phyloP scores from a whole-genome alignment of 2,797 vertebrate species.

The Lagocephalus sceleratus region DNA sequence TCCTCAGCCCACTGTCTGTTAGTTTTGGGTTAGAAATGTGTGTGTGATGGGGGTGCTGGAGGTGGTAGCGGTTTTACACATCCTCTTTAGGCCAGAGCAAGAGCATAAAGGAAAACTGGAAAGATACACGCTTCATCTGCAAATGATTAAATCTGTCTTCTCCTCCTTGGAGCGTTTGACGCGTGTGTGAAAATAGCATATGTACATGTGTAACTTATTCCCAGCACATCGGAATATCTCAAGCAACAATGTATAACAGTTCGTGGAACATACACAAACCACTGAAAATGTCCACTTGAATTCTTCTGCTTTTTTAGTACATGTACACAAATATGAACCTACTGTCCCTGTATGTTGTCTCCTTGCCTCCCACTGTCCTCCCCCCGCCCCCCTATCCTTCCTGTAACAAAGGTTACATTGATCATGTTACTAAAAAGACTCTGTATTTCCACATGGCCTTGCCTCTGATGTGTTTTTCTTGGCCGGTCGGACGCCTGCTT shows the following conservation, averaged over 20 bases:
- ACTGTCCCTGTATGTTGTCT: conserved; percentile 57
- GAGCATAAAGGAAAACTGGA: conserved; percentile 48
- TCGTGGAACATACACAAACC: conserved; percentile 16
- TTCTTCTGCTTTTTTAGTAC: conserved; percentile 33
- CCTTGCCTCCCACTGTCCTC: conserved; percentile 33
- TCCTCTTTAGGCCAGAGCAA: conserved; percentile 45
- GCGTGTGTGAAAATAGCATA: not conserved
- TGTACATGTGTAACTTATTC: not conserved
- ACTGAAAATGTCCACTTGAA: conserved; percentile 28
- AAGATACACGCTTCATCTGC: conserved; percentile 84
- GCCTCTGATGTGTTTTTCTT: conserved; percentile 81
- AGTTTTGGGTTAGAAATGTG: conserved; percentile 71
- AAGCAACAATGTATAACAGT: conserved; percentile 38
- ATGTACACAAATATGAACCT: conserved; percentile 59
- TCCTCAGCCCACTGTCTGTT: conserved; percentile 69
- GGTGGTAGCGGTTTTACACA: conserved; percentile 25
- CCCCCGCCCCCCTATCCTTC: conserved; percentile 52
- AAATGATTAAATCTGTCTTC: conserved; percentile 86
- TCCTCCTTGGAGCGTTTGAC: conserved; percentile 74
- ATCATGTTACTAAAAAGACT: conserved; percentile 75
- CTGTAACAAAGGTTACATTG: conserved; percentile 76
- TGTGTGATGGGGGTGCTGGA: conserved; percentile 13
- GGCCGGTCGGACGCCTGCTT: conserved; percentile 68
- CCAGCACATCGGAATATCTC: conserved; percentile 28
- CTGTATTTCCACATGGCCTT: conserved; percentile 61